Percentiles rank a stretch among this genome's conserved stretches.
phyloP scores from a whole-genome alignment of 2,888 invertebrate genomes.

The Drosophila pullipes region DNA sequence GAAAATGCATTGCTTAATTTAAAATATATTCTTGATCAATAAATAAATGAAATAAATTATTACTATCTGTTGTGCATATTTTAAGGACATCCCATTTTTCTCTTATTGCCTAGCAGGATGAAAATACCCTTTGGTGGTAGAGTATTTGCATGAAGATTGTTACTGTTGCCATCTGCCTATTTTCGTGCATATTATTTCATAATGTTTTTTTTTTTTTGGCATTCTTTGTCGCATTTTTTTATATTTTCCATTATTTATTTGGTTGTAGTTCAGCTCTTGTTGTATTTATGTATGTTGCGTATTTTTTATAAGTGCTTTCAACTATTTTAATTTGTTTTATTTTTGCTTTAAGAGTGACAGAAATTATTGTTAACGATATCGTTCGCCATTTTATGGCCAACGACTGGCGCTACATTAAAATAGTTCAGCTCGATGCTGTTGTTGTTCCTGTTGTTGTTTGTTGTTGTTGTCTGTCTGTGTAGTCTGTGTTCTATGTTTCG shows the following conservation, averaged over 20 bases:
- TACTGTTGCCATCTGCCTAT: slow-evolving; percentile 64
- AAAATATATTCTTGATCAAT: not conserved
- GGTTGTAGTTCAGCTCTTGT: slow-evolving; percentile 4
- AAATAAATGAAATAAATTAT: not conserved
- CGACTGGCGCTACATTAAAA: slow-evolving; percentile 54
- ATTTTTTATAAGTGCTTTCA: slow-evolving; percentile 34
- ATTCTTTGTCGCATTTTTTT: slow-evolving; percentile 8
- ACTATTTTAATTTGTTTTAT: slow-evolving; percentile 77
- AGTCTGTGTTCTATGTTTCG: slow-evolving; percentile 21
- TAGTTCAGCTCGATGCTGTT: slow-evolving; percentile 9
- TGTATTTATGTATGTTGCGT: slow-evolving; percentile 25
- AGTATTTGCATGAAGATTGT: slow-evolving; percentile 10
- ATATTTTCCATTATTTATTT: slow-evolving; percentile 22
- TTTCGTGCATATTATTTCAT: slow-evolving; percentile 72
- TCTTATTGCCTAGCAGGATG: not conserved
- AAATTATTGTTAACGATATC: slow-evolving; percentile 76
- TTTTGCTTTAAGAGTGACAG: slow-evolving; percentile 71
- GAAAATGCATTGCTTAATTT: not conserved
- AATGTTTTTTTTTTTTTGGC: slow-evolving; percentile 27
- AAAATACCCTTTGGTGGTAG: slow-evolving; percentile 3
- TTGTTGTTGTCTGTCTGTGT: slow-evolving; percentile 17
- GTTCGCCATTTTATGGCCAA: slow-evolving; percentile 51
- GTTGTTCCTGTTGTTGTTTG: slow-evolving; percentile 2
- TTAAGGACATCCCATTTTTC: not conserved
- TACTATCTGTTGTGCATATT: not conserved